These are phyloP conservation scores for Crypturellus tataupa DNA, from an alignment of 2,797 vertebrate genomes.

Conservation along the genomic window DNA sequence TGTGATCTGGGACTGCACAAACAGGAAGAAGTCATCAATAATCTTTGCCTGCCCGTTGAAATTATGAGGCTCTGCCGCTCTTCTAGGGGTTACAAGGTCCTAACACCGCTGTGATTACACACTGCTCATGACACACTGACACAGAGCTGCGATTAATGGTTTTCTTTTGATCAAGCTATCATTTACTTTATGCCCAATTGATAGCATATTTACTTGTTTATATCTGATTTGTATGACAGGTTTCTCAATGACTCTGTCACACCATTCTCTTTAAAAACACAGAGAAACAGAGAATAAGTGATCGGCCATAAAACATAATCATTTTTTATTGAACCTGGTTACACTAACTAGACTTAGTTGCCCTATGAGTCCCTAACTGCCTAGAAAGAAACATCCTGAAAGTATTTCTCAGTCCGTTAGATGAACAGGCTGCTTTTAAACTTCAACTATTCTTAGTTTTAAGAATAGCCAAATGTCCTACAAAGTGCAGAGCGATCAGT, in stretches of 20 bases:
- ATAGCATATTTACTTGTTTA: constrained; percentile 6
- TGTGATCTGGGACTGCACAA: background rate
- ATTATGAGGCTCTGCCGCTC: background rate
- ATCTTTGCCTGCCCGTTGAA: background rate
- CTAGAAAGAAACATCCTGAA: constrained; percentile 15
- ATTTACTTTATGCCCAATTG: background rate
- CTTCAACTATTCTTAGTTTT: background rate
- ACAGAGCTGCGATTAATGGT: background rate
- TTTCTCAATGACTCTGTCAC: background rate
- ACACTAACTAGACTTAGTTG: constrained; percentile 1
- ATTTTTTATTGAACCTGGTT: constrained; percentile 1
- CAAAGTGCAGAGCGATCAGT: background rate
- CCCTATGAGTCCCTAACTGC: background rate
- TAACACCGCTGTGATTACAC: background rate
- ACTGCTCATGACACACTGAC: background rate
- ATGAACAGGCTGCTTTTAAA: background rate
- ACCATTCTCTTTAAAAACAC: background rate
- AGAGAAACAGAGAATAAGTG: background rate
- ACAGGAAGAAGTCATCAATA: background rate
- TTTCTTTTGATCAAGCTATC: background rate
- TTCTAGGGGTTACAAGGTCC: background rate
- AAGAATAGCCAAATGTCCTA: background rate
- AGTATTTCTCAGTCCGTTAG: background rate
- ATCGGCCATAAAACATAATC: constrained; percentile 16
- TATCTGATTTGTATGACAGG: background rate